Conservation (phyloP, 2,888 invertebrate species). For the Noctua fimbriata region DNA sequence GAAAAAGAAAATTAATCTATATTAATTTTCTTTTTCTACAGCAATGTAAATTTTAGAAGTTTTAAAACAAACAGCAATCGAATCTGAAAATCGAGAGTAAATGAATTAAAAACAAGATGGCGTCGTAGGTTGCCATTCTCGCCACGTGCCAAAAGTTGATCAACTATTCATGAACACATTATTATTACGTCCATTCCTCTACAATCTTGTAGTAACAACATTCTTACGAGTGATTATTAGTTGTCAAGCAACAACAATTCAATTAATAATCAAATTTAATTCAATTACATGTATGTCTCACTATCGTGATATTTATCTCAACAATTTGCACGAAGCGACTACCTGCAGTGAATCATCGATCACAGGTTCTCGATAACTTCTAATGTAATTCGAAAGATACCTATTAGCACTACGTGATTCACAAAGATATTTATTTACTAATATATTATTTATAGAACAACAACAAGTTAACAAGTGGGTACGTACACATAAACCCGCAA, state of each 20-base stretch:
- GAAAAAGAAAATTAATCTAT: no score
- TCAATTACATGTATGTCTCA: slow-evolving; percentile 15
- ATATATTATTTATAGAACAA: no score
- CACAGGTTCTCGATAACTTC: slow-evolving; percentile 31
- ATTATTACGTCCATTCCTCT: not conserved
- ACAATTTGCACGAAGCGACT: slow-evolving; percentile 32
- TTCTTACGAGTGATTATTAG: not conserved
- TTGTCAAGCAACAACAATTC: not conserved
- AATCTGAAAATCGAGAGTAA: not conserved
- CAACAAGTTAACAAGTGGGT: not conserved
- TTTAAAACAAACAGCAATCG: not conserved
- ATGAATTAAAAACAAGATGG: not conserved
- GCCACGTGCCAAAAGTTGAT: not conserved
- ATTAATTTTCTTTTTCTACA: not conserved
- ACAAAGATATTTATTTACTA: slow-evolving; percentile 3
- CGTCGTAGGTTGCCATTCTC: not conserved
- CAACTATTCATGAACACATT: not conserved
- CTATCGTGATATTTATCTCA: slow-evolving; percentile 36
- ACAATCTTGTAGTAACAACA: not conserved
- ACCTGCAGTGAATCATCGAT: slow-evolving; percentile 50
- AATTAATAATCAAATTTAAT: slow-evolving; percentile 23
- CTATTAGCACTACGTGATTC: slow-evolving; percentile 39
- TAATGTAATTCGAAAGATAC: slow-evolving; percentile 36
- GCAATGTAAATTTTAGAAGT: not conserved
- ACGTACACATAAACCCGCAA: not conserved